Conservation (phyloP, 2,113 vertebrate species). For the Oryzias celebensis region DNA sequence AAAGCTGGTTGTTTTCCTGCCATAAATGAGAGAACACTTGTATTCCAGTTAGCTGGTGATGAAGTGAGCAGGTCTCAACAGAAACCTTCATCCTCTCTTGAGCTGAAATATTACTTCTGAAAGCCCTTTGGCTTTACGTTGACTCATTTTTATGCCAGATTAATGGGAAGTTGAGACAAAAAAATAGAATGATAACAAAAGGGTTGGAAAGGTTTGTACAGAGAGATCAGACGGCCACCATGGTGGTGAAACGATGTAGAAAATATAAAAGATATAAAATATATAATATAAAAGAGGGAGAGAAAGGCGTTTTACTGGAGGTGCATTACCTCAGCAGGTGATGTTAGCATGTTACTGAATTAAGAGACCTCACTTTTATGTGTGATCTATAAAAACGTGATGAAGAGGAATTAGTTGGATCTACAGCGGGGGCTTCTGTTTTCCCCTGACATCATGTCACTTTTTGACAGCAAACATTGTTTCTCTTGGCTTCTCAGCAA, state of each 20-base stretch:
- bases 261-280: constrained; percentile 41
- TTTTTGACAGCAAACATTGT: constrained; percentile 5
- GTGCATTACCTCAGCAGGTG: constrained; percentile 63
- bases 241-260: constrained; percentile 50
- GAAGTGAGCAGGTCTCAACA: too few relatives aligned
- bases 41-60: too few relatives aligned
- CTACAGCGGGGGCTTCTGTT: constrained; percentile 27
- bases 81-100: too few relatives aligned
- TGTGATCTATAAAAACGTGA: constrained; percentile 62
- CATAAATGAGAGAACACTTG: too few relatives aligned
- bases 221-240: constrained; percentile 36
- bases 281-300: too few relatives aligned
- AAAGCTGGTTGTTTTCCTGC: too few relatives aligned
- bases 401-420: constrained; percentile 49
- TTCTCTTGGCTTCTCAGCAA: constrained; percentile 13
- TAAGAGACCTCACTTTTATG: constrained; percentile 60
- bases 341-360: constrained; percentile 61
- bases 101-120: too few relatives aligned
- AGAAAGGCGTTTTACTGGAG: constrained; percentile 34
- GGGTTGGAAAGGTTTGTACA: constrained; percentile 7
- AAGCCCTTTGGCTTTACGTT: too few relatives aligned
- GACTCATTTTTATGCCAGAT: background rate
- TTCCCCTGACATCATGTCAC: constrained; percentile 1
- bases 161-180: constrained; percentile 1
- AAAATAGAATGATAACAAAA: constrained; percentile 15